phyloP scores from a whole-genome alignment of 2,888 invertebrate species.

The Sylvicola fuscatus region DNA sequence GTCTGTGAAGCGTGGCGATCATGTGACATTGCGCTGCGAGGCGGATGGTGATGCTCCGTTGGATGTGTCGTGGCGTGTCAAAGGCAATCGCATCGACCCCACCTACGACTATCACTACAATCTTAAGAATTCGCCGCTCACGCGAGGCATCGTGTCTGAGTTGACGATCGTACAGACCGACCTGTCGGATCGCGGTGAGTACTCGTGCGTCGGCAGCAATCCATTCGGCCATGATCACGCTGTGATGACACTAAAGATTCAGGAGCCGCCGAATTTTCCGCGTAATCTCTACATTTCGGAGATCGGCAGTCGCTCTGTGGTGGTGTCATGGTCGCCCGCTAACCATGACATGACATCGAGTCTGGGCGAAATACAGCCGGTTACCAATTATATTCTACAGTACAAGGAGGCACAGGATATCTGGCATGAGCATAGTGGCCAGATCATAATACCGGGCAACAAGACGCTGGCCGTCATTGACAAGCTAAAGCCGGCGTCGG shows the following conservation, averaged over 20 bases:
- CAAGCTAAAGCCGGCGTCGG: conserved; percentile 33
- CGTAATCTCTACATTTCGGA: conserved; percentile 32
- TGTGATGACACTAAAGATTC: conserved; percentile 17
- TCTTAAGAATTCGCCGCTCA: conserved; percentile 21
- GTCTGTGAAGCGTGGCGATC: conserved; percentile 30
- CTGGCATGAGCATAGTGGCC: conserved; percentile 35
- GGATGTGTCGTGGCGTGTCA: conserved; percentile 30
- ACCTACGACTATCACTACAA: conserved; percentile 28
- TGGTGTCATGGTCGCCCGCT: conserved; percentile 32
- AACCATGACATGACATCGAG: conserved; percentile 20
- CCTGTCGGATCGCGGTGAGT: conserved; percentile 33
- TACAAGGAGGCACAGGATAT: conserved; percentile 36
- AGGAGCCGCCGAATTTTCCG: conserved; percentile 40
- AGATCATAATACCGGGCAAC: conserved; percentile 31
- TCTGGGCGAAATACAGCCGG: conserved; percentile 27
- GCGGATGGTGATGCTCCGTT: conserved; percentile 32
- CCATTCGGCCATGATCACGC: conserved; percentile 36
- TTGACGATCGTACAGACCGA: conserved; percentile 32
- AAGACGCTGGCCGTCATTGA: conserved; percentile 30
- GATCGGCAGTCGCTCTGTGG: conserved; percentile 32
- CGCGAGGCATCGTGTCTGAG: conserved; percentile 30
- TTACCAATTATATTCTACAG: conserved; percentile 34
- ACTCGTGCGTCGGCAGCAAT: conserved; percentile 38
- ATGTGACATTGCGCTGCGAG: conserved; percentile 28
- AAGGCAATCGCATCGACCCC: conserved; percentile 28